Evolutionary conservation across 1,140 invertebrate genomes (phyloP).

Genomic region (Sarcophaga peregrina): DNA sequence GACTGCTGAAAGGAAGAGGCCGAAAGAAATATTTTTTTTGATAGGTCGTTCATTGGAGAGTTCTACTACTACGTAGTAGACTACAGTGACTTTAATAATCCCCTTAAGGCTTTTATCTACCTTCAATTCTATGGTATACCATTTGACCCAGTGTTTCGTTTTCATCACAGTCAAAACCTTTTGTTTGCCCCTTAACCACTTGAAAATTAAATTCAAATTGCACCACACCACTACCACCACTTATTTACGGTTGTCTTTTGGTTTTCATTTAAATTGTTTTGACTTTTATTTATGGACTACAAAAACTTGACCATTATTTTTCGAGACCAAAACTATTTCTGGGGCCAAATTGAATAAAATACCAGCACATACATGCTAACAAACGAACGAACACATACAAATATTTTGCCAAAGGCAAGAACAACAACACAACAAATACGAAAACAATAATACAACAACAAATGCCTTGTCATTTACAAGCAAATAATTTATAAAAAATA

Average conservation of each 20-base stretch:
- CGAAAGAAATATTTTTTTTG: no score
- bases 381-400: neutral
- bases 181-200: neutral
- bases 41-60: no score
- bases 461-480: neutral
- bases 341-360: neutral
- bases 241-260: neutral
- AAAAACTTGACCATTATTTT: constrained; percentile 16
- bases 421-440: neutral
- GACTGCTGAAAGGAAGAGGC: no score
- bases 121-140: no score
- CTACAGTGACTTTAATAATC: no score
- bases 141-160: no score
- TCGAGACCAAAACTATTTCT: neutral
- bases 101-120: no score
- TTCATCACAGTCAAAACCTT: no score
- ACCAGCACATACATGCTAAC: neutral
- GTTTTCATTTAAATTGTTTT: constrained; percentile 25
- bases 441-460: neutral
- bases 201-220: neutral
- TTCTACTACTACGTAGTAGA: no score
- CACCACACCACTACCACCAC: neutral
- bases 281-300: neutral
- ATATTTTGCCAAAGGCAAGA: neutral
- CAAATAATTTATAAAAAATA: neutral